Percentiles rank a stretch among this genome's conserved stretches.
These are phyloP conservation scores for Bufotes viridis DNA, from an alignment of 2,797 vertebrate species.

Conservation along the genomic window DNA sequence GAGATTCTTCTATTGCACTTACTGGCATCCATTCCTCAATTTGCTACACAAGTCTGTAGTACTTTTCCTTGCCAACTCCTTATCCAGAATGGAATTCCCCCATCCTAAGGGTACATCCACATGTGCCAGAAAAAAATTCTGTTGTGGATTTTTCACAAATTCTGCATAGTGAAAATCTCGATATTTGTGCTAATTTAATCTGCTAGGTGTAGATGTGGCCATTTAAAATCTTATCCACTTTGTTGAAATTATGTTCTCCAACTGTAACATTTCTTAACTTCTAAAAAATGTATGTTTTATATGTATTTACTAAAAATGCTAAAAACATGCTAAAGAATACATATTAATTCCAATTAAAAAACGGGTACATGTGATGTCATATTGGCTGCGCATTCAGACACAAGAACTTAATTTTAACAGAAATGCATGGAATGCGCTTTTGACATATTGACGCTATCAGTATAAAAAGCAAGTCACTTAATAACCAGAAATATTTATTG, in stretches of 20 bases:
- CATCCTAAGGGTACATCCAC: background rate
- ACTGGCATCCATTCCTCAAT: background rate
- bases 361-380: too few species aligned
- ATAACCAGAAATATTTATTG: conserved; percentile 28
- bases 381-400: background rate
- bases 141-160: too few species aligned
- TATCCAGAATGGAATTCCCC: background rate
- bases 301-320: too few species aligned
- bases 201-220: too few species aligned
- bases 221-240: too few species aligned
- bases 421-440: conserved; percentile 20
- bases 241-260: too few species aligned
- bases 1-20: background rate
- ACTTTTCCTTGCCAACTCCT: background rate
- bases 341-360: too few species aligned
- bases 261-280: background rate
- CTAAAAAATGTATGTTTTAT: background rate
- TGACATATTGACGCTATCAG: conserved; percentile 16
- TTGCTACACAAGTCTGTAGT: background rate
- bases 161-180: too few species aligned
- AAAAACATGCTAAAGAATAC: too few species aligned
- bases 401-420: background rate
- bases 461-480: conserved; percentile 14
- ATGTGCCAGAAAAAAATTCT: too few species aligned
- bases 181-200: too few species aligned